Evolutionary conservation across 2,888 invertebrate species (phyloP), one percentile per base, ranked within the genome.

Genomic region (Abrostola tripartita): DNA sequence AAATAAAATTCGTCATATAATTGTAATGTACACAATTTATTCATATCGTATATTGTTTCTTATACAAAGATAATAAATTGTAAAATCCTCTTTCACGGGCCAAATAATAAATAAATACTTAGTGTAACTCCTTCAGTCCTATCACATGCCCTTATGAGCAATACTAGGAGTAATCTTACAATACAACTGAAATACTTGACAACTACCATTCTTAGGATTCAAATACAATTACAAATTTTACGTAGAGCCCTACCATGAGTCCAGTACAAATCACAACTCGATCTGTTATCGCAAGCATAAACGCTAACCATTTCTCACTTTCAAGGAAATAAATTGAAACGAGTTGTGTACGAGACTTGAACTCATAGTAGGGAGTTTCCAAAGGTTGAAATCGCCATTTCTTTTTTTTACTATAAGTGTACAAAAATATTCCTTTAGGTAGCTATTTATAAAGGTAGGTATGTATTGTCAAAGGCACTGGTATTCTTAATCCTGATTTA

Each of bases 51-150:
- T 91, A 91, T 90, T 84, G 85, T 92, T 89, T 92, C 91, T 93
- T 92, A 93, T 94, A 94, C 94, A 94, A 94, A 94, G 92, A 90
- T 93, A 92, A 93, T 93, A 94, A 94, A 93, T 93, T 94, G 94
- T 94, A 94, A 92, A 93, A 90, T 92, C 91, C 90, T 91, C 89
- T 86, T 90, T 92, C 88, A 79, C 90, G 89, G 90, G 91, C 90
- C 89, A 86, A 90, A 90, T 89, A 93, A 93, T 93, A 93, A 94
- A 94, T 94, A 94, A 94, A 94, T 94, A 94, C 91, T 92, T 93
- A 92, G 85, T 86, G 81, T 85, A 82, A 83, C 85, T 85, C 86
- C 88, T 68, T 90, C 88, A 91, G 89, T 90, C 88, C 88, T 90
- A 90, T 92, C 91, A 90, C 90, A 82, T 86, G 91, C 91, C 89